A percentile compares a stretch with the other conserved stretches of the same genome.
phyloP scores from a whole-genome alignment of 1,140 invertebrate species.

The Apis laboriosa region DNA sequence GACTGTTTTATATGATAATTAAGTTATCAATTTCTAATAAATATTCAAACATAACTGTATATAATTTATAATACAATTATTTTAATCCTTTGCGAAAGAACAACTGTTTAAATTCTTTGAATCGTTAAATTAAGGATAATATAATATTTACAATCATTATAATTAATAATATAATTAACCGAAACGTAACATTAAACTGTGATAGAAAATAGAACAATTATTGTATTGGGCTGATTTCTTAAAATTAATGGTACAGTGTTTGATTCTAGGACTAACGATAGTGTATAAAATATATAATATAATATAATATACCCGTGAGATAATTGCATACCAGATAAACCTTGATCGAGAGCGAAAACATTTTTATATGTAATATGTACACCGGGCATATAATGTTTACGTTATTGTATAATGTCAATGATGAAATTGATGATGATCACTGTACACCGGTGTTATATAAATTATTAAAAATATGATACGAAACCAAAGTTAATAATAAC shows the following conservation, averaged over 20 bases:
- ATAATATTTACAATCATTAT: conserved; percentile 40
- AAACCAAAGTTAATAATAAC: conserved; percentile 34
- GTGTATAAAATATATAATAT: conserved; percentile 31
- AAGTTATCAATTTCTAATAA: neutral
- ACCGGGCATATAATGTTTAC: conserved; percentile 23
- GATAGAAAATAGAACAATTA: conserved; percentile 27
- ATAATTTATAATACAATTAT: neutral
- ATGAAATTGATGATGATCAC: neutral
- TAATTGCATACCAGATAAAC: neutral
- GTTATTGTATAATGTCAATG: neutral
- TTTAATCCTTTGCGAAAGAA: neutral
- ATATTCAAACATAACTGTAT: conserved; percentile 1
- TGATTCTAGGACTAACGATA: conserved; percentile 14
- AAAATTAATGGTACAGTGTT: conserved; percentile 18
- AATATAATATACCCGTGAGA: conserved; percentile 29
- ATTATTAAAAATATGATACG: conserved; percentile 6
- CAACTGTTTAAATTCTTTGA: neutral
- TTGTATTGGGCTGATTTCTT: neutral
- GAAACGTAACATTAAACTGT: conserved; percentile 15
- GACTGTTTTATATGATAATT: neutral
- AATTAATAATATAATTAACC: conserved; percentile 34
- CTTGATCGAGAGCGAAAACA: conserved; percentile 16
- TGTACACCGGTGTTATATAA: conserved; percentile 6
- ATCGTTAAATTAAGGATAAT: conserved; percentile 24
- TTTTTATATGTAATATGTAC: conserved; percentile 13